Evolutionary conservation across 2,113 vertebrate genomes (phyloP).

Genomic region (Felis catus): F.catus_Fca126_mat1.0 CM031417.1:4462501-4463000

Average conservation of each 20-base stretch:
- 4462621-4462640: not conserved
- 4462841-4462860: fast-evolving
- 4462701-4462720: not conserved
- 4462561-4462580: too few species aligned
- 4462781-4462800: not conserved
- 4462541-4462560: too few species aligned
- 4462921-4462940: not conserved
- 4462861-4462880: not conserved
- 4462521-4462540: not conserved
- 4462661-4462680: not conserved
- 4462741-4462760: fast-evolving
- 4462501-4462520: fast-evolving
- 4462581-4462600: not conserved
- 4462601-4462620: not conserved
- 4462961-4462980: not conserved
- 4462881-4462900: not conserved
- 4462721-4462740: not conserved
- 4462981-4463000: not conserved
- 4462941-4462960: not conserved
- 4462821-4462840: not conserved
- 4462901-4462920: not conserved
- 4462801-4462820: not conserved
- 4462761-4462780: not conserved
- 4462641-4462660: not conserved
- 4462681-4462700: not conserved